Evolutionary conservation across 2,113 vertebrate species (phyloP).

Genomic region (Cyanoramphus novaezelandiae): DNA sequence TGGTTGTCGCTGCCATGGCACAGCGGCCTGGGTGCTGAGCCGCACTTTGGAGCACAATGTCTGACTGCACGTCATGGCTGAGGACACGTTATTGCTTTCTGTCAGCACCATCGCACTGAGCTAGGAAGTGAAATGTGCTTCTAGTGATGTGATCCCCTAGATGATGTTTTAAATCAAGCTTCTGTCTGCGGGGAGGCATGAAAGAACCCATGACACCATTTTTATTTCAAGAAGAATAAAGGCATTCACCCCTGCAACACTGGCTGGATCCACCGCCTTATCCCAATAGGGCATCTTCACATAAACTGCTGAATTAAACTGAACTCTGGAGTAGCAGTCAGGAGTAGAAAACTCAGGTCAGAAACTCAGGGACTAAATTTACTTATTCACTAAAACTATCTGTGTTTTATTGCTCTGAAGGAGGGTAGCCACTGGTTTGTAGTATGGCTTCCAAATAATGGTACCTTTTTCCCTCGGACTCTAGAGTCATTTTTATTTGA

Average conservation of each 20-base stretch:
- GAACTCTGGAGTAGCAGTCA: background rate
- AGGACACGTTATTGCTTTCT: constrained; percentile 52
- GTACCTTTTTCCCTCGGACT: background rate
- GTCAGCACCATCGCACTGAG: constrained; percentile 6
- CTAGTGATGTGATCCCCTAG: constrained; percentile 40
- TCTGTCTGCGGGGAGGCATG: constrained; percentile 27
- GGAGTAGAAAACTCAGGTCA: background rate
- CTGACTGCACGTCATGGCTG: background rate
- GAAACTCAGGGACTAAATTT: constrained; percentile 1
- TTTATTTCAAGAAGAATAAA: constrained; percentile 65
- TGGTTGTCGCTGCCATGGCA: background rate
- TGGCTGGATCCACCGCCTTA: constrained; percentile 27
- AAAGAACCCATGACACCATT: constrained; percentile 53
- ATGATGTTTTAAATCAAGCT: constrained; percentile 60
- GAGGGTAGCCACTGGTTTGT: background rate
- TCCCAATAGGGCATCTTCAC: constrained; percentile 38
- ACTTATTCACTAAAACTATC: background rate
- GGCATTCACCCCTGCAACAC: constrained; percentile 26
- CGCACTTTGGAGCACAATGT: accelerated
- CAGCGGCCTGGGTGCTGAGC: background rate
- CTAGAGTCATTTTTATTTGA: background rate
- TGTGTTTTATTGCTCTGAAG: background rate
- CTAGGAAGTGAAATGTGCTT: constrained; percentile 47
- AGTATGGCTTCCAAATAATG: background rate
- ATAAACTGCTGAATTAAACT: constrained; percentile 35